Percentiles rank a stretch among this genome's conserved stretches.
Conservation (phyloP, 2,797 vertebrate species). For the Centropyge bicolor region DNA sequence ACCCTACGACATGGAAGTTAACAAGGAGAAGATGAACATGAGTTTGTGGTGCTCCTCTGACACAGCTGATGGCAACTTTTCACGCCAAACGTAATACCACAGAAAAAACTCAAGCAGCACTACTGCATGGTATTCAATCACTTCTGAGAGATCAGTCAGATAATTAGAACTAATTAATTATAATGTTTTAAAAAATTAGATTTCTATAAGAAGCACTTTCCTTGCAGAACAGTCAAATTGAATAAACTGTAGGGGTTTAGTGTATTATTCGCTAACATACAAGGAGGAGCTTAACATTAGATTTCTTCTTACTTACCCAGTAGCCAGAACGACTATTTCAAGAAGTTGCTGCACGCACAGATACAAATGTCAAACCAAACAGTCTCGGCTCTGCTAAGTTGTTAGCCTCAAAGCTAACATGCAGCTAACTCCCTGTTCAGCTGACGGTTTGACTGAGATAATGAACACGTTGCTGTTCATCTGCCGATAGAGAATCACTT, state of each 20-base stretch:
- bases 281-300: neutral
- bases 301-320: neutral
- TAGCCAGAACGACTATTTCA: neutral
- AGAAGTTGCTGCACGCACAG: neutral
- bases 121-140: no score
- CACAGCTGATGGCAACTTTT: no score
- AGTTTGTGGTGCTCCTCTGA: neutral
- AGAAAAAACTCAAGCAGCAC: no score
- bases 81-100: neutral
- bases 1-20: neutral
- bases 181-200: no score
- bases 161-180: no score
- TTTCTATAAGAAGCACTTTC: neutral
- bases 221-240: neutral
- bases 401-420: constrained; percentile 43
- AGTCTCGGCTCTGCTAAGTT: constrained; percentile 7
- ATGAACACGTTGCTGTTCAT: neutral
- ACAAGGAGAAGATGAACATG: neutral
- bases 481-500: accelerated
- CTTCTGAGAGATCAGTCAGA: no score
- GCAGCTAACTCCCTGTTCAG: neutral
- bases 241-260: neutral
- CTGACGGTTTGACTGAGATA: accelerated
- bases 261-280: neutral
- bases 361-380: neutral